Evolutionary conservation across 2,797 vertebrate genomes (phyloP).

Genomic region (Xenopus petersii): DNA sequence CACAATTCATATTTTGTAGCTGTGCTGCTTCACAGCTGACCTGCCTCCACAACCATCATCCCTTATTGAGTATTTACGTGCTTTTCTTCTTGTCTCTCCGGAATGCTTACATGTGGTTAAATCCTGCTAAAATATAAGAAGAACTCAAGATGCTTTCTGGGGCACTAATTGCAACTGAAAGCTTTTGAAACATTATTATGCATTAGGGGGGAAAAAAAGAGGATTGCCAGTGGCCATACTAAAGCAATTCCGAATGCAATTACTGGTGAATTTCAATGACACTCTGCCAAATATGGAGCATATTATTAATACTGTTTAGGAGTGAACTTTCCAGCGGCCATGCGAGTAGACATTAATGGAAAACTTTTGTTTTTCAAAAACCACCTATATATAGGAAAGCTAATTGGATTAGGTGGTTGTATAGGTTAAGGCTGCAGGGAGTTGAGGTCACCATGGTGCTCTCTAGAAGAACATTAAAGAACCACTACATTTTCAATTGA

Average conservation of each 20-base stretch:
- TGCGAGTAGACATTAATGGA: no score
- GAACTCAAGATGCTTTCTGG: background rate
- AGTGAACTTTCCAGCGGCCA: no score
- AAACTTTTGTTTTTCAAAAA: no score
- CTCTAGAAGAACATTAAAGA: no score
- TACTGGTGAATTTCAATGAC: background rate
- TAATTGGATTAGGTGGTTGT: no score
- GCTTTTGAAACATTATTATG: background rate
- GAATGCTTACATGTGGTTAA: conserved; percentile 18
- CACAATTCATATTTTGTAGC: conserved; percentile 41
- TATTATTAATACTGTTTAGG: no score
- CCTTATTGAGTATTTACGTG: conserved; percentile 5
- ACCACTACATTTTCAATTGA: no score
- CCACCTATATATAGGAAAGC: no score
- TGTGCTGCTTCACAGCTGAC: conserved; percentile 37
- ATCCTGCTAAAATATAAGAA: conserved; percentile 30
- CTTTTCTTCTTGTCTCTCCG: background rate
- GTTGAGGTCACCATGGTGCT: no score
- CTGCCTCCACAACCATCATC: conserved; percentile 39
- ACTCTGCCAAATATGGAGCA: no score
- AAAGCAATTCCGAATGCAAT: background rate
- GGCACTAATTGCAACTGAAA: background rate
- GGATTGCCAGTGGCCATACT: background rate
- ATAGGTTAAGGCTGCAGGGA: no score
- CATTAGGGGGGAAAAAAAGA: background rate